Evolutionary conservation across 2,888 invertebrate genomes (phyloP), one percentile per base, ranked within the genome.

Genomic region (Lasiommata megera): DNA sequence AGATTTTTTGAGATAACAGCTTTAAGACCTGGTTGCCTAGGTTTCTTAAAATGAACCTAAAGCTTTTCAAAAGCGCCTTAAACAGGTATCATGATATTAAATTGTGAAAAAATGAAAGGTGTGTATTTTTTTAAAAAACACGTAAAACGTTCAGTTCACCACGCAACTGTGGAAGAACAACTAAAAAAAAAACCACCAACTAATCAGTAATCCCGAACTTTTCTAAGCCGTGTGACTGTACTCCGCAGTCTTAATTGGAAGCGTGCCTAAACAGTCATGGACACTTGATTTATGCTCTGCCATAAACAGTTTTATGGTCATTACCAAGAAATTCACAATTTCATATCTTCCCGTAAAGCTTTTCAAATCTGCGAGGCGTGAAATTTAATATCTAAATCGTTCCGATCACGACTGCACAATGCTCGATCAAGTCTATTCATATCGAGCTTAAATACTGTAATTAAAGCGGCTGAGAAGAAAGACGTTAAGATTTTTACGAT

Each of bases 311-410:
- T 58, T 61, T 52, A 58, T 55, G 55, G 18, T 43, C 55, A 52
- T 51, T 61, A 55, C 23, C 14, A 44, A 53, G 53, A 53, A 53
- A 44, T 52, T 53, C 51, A 53, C 43, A 41, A 55, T 58, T 53
- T 61, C 44, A 52, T 54, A 56, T 56, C 62, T 66, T 61, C 60
- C 66, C 61, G 67, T 61, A 63, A 65, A 66, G 66, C 71, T 77
- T 80, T 79, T 77, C 74, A 74, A 78, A 74, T 76, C 73, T 69
- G 62, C 76, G 70, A 66, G 73, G 75, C 86, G 80, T 87, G 82
- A 86, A 88, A 88, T 85, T 80, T 76, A 80, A 80, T 85, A 82
- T 80, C 77, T 74, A 73, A 82, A 79, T 76, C 71, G 71, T 68
- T 80, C 70, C 73, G 73, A 80, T 81, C 75, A 76, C 78, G 78